These are phyloP conservation scores for Chaunax sp. DNA, from an alignment of 2,797 vertebrate species.

Conservation along the genomic window DNA sequence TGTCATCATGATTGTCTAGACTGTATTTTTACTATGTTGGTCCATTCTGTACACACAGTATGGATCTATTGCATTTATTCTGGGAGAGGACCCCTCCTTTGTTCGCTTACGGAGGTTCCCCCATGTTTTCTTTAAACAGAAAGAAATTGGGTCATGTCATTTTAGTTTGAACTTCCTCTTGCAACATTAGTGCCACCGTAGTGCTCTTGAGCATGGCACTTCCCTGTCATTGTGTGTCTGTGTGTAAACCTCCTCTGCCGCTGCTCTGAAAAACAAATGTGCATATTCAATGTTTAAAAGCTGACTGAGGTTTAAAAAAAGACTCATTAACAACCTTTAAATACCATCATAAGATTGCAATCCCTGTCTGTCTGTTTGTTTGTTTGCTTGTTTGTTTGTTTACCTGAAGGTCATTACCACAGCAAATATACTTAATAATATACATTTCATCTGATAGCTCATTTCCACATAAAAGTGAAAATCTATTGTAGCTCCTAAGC, in stretches of 20 bases:
- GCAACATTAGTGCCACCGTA: neutral
- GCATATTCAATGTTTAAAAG: neutral
- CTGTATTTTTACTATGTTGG: too few species aligned
- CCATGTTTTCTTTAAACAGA: neutral
- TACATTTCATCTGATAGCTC: slow-evolving; percentile 55
- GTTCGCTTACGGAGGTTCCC: too few species aligned
- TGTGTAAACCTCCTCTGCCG: too few species aligned
- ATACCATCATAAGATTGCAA: slow-evolving; percentile 48
- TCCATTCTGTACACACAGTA: too few species aligned
- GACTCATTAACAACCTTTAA: slow-evolving; percentile 55
- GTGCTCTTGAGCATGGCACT: slow-evolving; percentile 4
- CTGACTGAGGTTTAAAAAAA: slow-evolving; percentile 33
- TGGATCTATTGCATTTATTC: too few species aligned
- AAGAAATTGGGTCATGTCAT: neutral
- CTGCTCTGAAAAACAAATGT: neutral
- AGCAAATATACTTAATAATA: slow-evolving; percentile 76
- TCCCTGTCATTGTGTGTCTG: too few species aligned
- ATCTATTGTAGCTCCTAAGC: slow-evolving; percentile 46
- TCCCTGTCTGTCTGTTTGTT: slow-evolving; percentile 49
- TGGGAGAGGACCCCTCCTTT: too few species aligned
- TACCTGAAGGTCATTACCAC: slow-evolving; percentile 70
- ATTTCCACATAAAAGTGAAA: slow-evolving; percentile 82
- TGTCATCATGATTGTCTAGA: too few species aligned
- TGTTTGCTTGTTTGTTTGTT: slow-evolving; percentile 61
- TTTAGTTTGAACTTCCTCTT: neutral